Base-by-base conservation (phyloP, 2,888 invertebrate genomes). In the Lepidocyrtinus sp. region DNA sequence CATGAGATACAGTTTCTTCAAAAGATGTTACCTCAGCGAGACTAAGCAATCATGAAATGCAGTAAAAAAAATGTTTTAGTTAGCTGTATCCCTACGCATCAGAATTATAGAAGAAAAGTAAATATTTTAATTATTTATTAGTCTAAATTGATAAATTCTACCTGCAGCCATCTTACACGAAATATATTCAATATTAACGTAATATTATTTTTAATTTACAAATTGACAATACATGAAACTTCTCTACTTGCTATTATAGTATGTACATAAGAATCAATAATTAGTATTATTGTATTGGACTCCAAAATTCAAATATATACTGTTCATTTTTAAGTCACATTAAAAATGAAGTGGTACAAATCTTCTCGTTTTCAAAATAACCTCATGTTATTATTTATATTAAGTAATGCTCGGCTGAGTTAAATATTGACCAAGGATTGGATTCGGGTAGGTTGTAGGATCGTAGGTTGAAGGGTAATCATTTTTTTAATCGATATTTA, bases 331-430 rank as follows among this genome's bases (percentile, higher is more conserved):
- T 73, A 79, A 73, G 74, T 80, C 75, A 80, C 79, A 74, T 80
- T 80, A 80, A 80, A 80, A 80, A 79, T 74, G 70, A 80, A 80
- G 75, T 80, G 70, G 79, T 80, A 80, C 79, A 80, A 80, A 80
- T 68, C 21, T 74, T 36, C 70, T 79, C 68, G 26, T 65, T 70
- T 50, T 74, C 79, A 69, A 74, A 80, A 74, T 79, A 78, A 70
- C 59, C 46, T 68, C 67, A 72, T 67, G 12, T 22, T 78, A 25
- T 55, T 26, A 70, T 27, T 61, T n/a, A n/a, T n/a, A n/a, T n/a
- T n/a, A n/a, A n/a, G n/a, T n/a, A n/a, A n/a, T n/a, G n/a, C n/a
- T n/a, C n/a, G n/a, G n/a, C n/a, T n/a, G n/a, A n/a, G n/a, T n/a
- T n/a, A n/a, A n/a, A n/a, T n/a, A n/a, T n/a, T n/a, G n/a, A n/a